Evolutionary conservation across 2,113 vertebrate genomes (phyloP).

Genomic region (Coptodon rendalli): DNA sequence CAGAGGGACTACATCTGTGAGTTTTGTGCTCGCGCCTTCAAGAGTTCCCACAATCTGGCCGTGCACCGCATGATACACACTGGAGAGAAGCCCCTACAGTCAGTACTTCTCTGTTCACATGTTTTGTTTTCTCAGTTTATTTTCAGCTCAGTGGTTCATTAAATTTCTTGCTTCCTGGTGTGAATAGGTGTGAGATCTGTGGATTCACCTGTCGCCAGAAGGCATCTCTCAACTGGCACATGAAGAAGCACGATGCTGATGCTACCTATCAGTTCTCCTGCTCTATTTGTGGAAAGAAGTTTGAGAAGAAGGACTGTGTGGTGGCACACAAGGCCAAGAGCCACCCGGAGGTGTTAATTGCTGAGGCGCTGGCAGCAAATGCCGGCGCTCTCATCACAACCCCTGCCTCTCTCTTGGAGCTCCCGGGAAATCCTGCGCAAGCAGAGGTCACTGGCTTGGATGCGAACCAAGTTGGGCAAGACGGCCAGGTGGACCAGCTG

Average conservation of each 20-base stretch:
- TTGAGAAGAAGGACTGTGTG: constrained; percentile 98
- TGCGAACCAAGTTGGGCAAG: constrained; percentile 14
- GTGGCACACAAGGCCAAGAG: constrained; percentile 98
- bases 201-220: constrained; percentile 98
- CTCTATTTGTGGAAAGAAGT: constrained; percentile 96
- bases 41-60: constrained; percentile 96
- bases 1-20: constrained; percentile 99
- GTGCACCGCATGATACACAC: constrained; percentile 99
- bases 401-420: constrained; percentile 79
- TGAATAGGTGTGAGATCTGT: constrained; percentile 92
- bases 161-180: neutral
- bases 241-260: constrained; percentile 98
- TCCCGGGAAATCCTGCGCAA: constrained; percentile 34
- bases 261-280: constrained; percentile 98
- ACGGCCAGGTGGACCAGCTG: constrained; percentile 62
- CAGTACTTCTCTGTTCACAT: constrained; percentile 54
- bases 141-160: neutral
- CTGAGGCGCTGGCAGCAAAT: constrained; percentile 94
- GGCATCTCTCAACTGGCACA: constrained; percentile 99
- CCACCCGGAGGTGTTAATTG: constrained; percentile 94
- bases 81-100: constrained; percentile 97
- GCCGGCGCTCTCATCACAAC: constrained; percentile 91
- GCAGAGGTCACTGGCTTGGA: constrained; percentile 52
- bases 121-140: neutral
- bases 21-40: constrained; percentile 96